Conservation (phyloP, 2,113 vertebrate genomes). For the Loxodonta africana region DNA sequence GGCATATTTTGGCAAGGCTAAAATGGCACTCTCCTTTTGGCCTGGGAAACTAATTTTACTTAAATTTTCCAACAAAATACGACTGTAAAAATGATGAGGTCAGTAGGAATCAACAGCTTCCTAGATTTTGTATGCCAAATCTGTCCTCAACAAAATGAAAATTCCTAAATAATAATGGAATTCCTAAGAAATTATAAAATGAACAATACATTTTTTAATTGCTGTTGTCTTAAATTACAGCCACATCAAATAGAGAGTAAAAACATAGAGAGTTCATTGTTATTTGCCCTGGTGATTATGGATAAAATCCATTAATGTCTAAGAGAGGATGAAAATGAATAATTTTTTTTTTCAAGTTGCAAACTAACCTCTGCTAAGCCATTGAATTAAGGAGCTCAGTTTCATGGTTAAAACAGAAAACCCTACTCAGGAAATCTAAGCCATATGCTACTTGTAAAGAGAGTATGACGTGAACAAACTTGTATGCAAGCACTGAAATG, state of each 20-base stretch:
- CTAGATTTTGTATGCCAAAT: conserved; percentile 25
- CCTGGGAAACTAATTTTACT: conserved; percentile 37
- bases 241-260: conserved; percentile 1
- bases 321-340: background rate
- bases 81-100: conserved; percentile 1
- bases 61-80: conserved; percentile 46
- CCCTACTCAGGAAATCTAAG: conserved; percentile 9
- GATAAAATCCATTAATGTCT: conserved; percentile 15
- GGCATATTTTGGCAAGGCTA: conserved; percentile 22
- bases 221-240: conserved; percentile 6
- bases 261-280: background rate
- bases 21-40: background rate
- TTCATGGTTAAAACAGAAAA: conserved; percentile 44
- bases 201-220: conserved; percentile 14
- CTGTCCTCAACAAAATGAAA: conserved; percentile 40
- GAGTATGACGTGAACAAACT: background rate
- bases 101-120: conserved; percentile 16
- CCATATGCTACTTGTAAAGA: background rate
- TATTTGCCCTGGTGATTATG: background rate
- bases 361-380: conserved; percentile 26
- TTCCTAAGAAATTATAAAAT: background rate
- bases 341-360: background rate
- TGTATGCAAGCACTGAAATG: background rate
- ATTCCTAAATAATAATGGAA: background rate
- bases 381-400: background rate